Evolutionary conservation across 2,113 vertebrate genomes (phyloP).

Genomic region (Passer domesticus): DNA sequence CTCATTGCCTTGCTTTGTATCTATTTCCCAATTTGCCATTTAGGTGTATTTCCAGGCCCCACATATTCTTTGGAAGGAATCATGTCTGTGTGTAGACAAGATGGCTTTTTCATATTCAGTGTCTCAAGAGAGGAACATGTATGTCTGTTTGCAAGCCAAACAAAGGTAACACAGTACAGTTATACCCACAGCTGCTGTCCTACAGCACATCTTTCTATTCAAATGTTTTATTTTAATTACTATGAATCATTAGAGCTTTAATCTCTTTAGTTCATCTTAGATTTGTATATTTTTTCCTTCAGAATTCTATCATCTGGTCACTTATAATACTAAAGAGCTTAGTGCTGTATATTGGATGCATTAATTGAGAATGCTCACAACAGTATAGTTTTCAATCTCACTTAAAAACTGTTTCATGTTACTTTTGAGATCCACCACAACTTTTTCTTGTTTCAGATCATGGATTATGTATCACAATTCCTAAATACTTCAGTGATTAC

Average conservation of each 20-base stretch:
- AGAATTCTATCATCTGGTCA: background rate
- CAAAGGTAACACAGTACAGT: background rate
- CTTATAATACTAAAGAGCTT: background rate
- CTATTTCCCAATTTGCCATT: background rate
- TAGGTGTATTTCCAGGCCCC: background rate
- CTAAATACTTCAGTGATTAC: background rate
- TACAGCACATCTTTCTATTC: background rate
- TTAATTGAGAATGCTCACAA: background rate
- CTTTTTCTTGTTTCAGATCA: background rate
- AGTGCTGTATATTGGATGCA: background rate
- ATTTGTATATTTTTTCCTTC: background rate
- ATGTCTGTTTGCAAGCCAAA: background rate
- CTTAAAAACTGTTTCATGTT: background rate
- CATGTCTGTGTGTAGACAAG: background rate
- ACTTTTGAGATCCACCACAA: background rate
- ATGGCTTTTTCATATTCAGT: background rate
- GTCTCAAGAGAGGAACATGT: background rate
- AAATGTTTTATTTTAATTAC: background rate
- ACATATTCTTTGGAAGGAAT: background rate
- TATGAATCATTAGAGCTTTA: background rate
- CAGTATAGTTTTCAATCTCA: background rate
- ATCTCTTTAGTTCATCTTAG: background rate
- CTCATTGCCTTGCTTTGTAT: background rate
- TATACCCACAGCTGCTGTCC: background rate
- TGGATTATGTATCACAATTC: background rate